Percentiles rank a stretch among this genome's conserved stretches.
These are phyloP conservation scores for Metacarcinus magister DNA, from an alignment of 2,888 invertebrate genomes.

Conservation along the genomic window DNA sequence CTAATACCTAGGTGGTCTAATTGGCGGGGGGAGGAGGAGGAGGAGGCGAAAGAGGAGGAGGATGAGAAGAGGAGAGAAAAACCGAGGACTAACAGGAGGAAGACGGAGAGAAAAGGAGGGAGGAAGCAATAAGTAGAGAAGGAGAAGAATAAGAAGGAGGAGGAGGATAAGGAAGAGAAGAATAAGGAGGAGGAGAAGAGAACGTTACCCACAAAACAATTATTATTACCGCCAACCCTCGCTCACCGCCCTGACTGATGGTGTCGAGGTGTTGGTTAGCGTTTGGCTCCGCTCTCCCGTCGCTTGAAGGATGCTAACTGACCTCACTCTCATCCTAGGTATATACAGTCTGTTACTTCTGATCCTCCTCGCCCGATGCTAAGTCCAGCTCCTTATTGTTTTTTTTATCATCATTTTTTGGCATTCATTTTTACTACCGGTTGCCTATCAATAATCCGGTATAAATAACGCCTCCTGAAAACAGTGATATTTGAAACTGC, in stretches of 20 bases:
- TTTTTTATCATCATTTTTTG: not conserved
- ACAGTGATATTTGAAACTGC: too few species aligned
- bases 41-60: not conserved
- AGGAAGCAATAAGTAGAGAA: too few species aligned
- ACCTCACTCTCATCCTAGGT: not conserved
- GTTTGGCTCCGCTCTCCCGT: slow-evolving; percentile 60
- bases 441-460: too few species aligned
- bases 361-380: not conserved
- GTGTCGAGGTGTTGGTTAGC: slow-evolving; percentile 61
- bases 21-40: not conserved
- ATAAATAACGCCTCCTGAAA: too few species aligned
- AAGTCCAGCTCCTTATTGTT: not conserved
- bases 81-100: not conserved
- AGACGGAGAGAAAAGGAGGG: not conserved
- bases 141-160: not conserved
- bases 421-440: not conserved
- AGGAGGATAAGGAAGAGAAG: not conserved
- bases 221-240: not conserved
- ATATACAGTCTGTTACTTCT: not conserved
- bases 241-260: slow-evolving; percentile 44
- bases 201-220: not conserved
- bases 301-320: not conserved
- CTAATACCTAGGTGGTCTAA: slow-evolving; percentile 10
- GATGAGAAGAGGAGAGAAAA: not conserved
- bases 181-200: not conserved